Conservation (phyloP, 2,113 vertebrate species). For the Taurulus bubalis region DNA sequence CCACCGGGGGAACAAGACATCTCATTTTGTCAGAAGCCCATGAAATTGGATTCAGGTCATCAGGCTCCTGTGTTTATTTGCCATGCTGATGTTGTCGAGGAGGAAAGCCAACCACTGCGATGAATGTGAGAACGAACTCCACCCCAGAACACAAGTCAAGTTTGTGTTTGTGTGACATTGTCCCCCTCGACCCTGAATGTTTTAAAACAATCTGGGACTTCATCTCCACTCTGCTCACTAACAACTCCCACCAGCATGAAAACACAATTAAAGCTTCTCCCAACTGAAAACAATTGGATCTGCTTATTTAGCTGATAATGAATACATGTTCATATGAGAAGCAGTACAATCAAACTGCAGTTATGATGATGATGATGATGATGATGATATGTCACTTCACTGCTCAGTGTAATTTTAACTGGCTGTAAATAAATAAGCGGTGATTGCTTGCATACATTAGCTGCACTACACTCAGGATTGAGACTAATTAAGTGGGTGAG, state of each 20-base stretch:
- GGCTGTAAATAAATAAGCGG: slow-evolving; percentile 54
- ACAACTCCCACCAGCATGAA: neutral
- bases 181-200: slow-evolving; percentile 7
- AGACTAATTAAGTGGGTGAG: slow-evolving; percentile 57
- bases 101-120: slow-evolving; percentile 17
- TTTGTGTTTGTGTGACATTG: slow-evolving; percentile 41
- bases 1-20: slow-evolving; percentile 31
- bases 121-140: slow-evolving; percentile 11
- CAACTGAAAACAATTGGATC: neutral
- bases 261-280: slow-evolving; percentile 12
- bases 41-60: slow-evolving; percentile 31
- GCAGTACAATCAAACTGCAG: slow-evolving; percentile 5
- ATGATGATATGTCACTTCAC: slow-evolving; percentile 44
- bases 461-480: slow-evolving; percentile 21
- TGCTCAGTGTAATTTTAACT: slow-evolving; percentile 50
- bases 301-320: slow-evolving; percentile 6
- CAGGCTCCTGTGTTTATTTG: neutral
- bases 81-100: neutral
- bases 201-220: slow-evolving; percentile 50
- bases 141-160: slow-evolving; percentile 8
- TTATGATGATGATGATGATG: neutral
- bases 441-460: slow-evolving; percentile 60
- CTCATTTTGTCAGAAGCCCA: slow-evolving; percentile 29
- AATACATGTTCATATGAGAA: neutral
- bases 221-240: slow-evolving; percentile 34